Percentiles rank a stretch among this genome's conserved stretches.
Conservation (phyloP, 2,113 vertebrate species). For the Scomber japonicus region DNA sequence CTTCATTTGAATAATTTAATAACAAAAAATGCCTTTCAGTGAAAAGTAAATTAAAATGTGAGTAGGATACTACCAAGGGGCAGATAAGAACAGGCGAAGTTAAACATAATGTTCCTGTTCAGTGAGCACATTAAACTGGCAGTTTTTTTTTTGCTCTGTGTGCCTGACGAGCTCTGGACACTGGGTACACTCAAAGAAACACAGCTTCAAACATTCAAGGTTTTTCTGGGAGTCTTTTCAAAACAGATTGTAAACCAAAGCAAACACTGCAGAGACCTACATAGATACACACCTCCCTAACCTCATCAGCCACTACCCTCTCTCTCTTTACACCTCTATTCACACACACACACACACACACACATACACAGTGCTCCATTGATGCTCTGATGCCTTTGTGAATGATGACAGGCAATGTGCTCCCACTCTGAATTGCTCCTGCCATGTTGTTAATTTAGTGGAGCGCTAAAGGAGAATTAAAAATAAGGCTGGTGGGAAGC, state of each 20-base stretch:
- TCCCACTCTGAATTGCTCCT: constrained; percentile 56
- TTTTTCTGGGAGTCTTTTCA: constrained; percentile 66
- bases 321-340: constrained; percentile 22
- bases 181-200: constrained; percentile 50
- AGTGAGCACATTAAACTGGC: constrained; percentile 81
- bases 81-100: constrained; percentile 82
- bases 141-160: constrained; percentile 73
- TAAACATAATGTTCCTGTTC: constrained; percentile 84
- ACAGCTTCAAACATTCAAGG: constrained; percentile 51
- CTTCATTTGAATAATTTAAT: constrained; percentile 79
- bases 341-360: constrained; percentile 22
- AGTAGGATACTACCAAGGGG: constrained; percentile 75
- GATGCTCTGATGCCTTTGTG: constrained; percentile 68
- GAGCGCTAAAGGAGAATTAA: constrained; percentile 50
- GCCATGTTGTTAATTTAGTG: constrained; percentile 69
- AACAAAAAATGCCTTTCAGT: constrained; percentile 73
- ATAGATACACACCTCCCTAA: constrained; percentile 58
- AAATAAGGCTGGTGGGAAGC: constrained; percentile 36
- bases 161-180: constrained; percentile 73
- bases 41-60: constrained; percentile 76
- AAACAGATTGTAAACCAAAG: constrained; percentile 70
- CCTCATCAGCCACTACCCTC: constrained; percentile 55
- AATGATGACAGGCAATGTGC: constrained; percentile 48
- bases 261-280: constrained; percentile 60
- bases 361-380: constrained; percentile 16